These are phyloP conservation scores for Dysidea cf. avara DNA, from an alignment of 37 sponge, comb jelly and placozoan genomes.

Conservation along the genomic window DNA sequence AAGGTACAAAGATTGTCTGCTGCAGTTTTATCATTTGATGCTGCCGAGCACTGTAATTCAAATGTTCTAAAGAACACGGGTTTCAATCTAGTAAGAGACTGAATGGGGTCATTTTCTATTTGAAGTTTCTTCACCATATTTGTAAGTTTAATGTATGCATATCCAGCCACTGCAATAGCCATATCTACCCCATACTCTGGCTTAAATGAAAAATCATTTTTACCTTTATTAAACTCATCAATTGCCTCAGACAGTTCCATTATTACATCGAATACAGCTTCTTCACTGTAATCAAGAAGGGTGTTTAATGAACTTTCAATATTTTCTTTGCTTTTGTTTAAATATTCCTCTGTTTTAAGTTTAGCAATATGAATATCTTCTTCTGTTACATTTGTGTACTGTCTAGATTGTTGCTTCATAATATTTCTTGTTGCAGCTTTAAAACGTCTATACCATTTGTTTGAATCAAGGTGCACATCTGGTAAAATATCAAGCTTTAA, in stretches of 20 bases:
- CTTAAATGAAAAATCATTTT: neutral
- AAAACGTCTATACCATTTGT: neutral
- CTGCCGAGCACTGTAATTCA: neutral
- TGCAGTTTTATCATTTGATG: conserved; percentile 9
- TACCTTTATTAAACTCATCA: neutral
- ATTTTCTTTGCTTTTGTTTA: neutral
- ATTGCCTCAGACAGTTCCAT: neutral
- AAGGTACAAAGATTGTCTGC: neutral
- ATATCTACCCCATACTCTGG: conserved; percentile 9
- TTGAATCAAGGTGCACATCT: neutral
- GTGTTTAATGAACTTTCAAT: too few species aligned
- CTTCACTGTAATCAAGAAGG: neutral
- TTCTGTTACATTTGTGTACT: too few species aligned
- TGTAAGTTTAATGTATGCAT: neutral
- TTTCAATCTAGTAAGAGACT: conserved; percentile 4
- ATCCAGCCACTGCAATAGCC: conserved; percentile 11
- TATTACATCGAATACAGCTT: neutral
- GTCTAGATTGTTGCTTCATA: too few species aligned
- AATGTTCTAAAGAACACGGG: neutral
- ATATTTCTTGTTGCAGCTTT: too few species aligned
- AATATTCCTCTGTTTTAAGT: too few species aligned
- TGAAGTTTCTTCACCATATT: neutral
- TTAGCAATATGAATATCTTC: too few species aligned
- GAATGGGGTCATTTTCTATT: conserved; percentile 1
- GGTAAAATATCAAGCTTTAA: too few species aligned